These are phyloP conservation scores for Notechis scutatus DNA, from an alignment of 2,113 vertebrate species.

Conservation along the genomic window DNA sequence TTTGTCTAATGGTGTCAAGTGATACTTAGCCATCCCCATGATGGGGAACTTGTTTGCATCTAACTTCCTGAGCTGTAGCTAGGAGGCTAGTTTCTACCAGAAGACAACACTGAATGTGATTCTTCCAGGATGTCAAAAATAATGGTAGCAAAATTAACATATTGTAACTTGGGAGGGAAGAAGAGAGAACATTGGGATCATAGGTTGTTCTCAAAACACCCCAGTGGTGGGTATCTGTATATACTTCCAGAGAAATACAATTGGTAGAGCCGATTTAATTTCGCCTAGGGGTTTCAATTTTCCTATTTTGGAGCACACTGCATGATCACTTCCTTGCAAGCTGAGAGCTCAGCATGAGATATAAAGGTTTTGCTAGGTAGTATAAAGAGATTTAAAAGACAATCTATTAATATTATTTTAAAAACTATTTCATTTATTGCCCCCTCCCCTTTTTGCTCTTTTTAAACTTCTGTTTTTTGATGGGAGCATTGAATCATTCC, in stretches of 20 bases:
- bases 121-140: background rate
- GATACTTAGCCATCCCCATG: background rate
- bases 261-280: background rate
- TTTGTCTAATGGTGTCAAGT: background rate
- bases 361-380: background rate
- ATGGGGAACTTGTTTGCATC: background rate
- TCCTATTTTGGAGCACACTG: background rate
- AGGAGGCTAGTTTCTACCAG: background rate
- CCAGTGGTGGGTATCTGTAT: background rate
- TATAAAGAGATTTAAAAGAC: background rate
- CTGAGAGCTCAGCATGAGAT: background rate
- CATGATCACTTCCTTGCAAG: background rate
- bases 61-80: background rate
- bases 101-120: background rate
- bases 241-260: background rate
- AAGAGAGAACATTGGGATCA: background rate
- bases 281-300: background rate
- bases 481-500: background rate
- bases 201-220: background rate
- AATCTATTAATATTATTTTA: background rate
- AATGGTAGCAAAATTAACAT: background rate
- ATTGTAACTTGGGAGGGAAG: background rate
- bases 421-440: background rate
- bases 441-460: background rate
- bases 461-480: background rate